These are phyloP conservation scores for Drymodes brunneopygia DNA, from an alignment of 2,113 vertebrate species.

Conservation along the genomic window DNA sequence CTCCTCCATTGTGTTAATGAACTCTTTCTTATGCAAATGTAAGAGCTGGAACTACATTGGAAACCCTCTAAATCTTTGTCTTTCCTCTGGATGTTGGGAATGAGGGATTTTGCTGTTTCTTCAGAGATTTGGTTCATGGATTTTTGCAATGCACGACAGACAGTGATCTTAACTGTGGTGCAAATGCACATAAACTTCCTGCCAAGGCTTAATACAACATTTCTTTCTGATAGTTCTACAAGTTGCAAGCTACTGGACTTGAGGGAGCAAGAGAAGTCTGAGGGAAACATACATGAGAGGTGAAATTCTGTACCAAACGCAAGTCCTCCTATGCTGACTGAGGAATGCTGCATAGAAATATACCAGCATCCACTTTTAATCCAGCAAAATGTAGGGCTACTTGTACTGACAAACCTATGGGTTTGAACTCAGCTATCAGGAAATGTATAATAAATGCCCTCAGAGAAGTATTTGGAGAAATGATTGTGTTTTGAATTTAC, in stretches of 20 bases:
- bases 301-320: not conserved
- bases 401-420: not conserved
- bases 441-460: not conserved
- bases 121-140: not conserved
- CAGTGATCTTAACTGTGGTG: not conserved
- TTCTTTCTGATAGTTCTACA: not conserved
- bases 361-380: not conserved
- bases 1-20: not conserved
- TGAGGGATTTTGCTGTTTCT: not conserved
- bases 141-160: not conserved
- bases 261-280: not conserved
- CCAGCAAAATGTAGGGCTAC: not conserved
- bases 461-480: not conserved
- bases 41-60: not conserved
- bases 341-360: not conserved
- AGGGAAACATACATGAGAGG: not conserved
- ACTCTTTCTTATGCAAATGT: not conserved
- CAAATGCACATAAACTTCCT: not conserved
- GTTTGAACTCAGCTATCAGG: not conserved
- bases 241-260: not conserved
- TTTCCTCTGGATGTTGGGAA: not conserved
- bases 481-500: not conserved
- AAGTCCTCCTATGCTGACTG: not conserved
- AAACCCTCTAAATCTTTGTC: not conserved
- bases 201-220: not conserved